Percentiles rank a stretch among this genome's conserved stretches.
These are phyloP conservation scores for Mesitornis unicolor DNA, from an alignment of 2,113 vertebrate species.

Conservation along the genomic window DNA sequence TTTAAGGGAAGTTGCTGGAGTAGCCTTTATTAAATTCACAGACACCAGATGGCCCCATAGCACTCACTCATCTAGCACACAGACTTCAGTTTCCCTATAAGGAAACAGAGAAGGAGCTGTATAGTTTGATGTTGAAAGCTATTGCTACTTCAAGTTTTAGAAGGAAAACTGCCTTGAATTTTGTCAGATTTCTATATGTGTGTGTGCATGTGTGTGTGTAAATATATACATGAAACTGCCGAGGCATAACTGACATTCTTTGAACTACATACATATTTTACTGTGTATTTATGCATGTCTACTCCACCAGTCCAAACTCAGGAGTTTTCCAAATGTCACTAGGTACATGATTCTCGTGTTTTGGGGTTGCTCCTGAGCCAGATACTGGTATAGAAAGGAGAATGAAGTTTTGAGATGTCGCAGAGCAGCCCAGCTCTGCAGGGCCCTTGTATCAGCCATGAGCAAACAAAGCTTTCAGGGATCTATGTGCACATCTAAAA, in stretches of 20 bases:
- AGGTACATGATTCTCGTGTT: background rate
- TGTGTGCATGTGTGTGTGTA: rapidly evolving
- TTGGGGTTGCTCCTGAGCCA: background rate
- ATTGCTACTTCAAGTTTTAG: background rate
- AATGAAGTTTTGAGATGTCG: background rate
- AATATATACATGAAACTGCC: background rate
- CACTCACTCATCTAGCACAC: background rate
- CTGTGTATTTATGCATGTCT: background rate
- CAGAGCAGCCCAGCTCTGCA: background rate
- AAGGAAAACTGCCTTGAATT: background rate
- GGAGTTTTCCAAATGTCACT: background rate
- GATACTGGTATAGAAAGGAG: background rate
- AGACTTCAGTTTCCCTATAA: background rate
- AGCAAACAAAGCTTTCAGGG: background rate
- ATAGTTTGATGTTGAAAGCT: background rate
- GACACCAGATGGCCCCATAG: conserved; percentile 8
- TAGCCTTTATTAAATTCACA: background rate
- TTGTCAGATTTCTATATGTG: background rate
- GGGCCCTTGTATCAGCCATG: background rate
- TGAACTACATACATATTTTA: background rate
- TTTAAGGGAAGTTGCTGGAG: background rate
- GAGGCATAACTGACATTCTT: background rate
- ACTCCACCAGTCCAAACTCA: background rate
- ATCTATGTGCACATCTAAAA: background rate
- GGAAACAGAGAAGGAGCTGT: background rate